Base-by-base conservation (phyloP, 2,797 vertebrate species). In the Phalloptychus januarius region DNA sequence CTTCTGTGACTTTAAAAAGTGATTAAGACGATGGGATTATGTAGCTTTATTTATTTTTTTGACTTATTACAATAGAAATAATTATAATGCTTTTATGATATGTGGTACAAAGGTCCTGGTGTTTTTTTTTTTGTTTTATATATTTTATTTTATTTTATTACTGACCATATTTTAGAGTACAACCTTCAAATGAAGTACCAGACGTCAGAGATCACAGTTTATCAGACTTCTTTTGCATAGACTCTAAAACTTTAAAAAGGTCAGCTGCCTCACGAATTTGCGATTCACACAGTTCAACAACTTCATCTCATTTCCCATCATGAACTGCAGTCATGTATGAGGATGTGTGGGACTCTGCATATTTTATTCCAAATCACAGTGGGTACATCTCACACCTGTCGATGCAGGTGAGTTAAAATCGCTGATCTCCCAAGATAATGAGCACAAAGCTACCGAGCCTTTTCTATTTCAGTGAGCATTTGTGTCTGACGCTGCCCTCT, bases 331-430 rank as follows among this genome's bases (percentile, higher is more conserved):
- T 76, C 5, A 42, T 50, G 44, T 50, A 52, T 23, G 44, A 75
- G 76, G 5, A 61, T 61, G 33, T 65, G 63, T 33, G 54, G 46
- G 15, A 2, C 31, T 16, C 7, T 82, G 67, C 69, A 70, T 81
- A 77, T 86, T 83, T 87, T 74, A 83, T 76, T 75, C 40, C 71
- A 71, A 78, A 82, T 71, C 74, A 67, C 76, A 79, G 71, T 28
- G 71, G 63, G 74, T 77, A 77, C 70, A 50, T 81, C 72, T 81
- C 74, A 74, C 86, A 91, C 81, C 86, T 91, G 84, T 86, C 61
- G 12, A 76, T 74, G 76, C 77, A 85, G 78, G 78, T 83, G 77
- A 84, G 46, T 65, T 80, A 63, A 83, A 88, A 81, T 71, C 77
- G 67, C 77, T 77, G 54, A 72, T 84, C 80, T 73, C 74, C 82